These are phyloP conservation scores for Cosmorhoe ocellata DNA, from an alignment of 2,888 invertebrate species.

Conservation along the genomic window DNA sequence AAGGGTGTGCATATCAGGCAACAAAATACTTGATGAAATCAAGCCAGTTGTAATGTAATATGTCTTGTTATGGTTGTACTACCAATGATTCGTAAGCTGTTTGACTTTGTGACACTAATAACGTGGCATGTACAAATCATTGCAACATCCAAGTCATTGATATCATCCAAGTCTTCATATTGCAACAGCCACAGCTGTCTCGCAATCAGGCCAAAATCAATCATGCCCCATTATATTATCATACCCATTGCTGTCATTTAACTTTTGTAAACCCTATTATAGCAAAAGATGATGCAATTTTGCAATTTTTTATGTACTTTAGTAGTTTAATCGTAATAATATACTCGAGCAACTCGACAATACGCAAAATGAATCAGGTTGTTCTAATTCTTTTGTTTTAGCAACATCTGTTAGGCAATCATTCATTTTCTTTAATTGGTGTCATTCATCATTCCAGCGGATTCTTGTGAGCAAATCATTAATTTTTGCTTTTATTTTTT, in stretches of 20 bases:
- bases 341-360: too few species aligned
- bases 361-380: not conserved
- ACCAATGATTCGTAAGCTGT: too few species aligned
- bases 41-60: too few species aligned
- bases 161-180: conserved; percentile 4
- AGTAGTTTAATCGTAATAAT: too few species aligned
- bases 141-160: conserved; percentile 3
- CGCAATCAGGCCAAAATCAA: conserved; percentile 45
- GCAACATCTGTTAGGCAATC: conserved; percentile 16
- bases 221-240: conserved; percentile 20
- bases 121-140: not conserved
- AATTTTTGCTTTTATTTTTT: not conserved
- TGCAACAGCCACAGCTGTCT: conserved; percentile 23
- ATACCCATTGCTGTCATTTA: conserved; percentile 45
- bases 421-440: conserved; percentile 14
- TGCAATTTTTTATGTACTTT: not conserved
- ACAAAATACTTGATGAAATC: too few species aligned
- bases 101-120: too few species aligned
- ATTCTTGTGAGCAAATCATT: conserved; percentile 8
- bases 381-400: conserved; percentile 15
- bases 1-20: too few species aligned
- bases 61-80: too few species aligned
- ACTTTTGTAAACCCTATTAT: conserved; percentile 5
- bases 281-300: conserved; percentile 15
- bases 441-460: conserved; percentile 11